phyloP scores from a whole-genome alignment of 2,888 invertebrate genomes.

The Lordiphosa andalusiaca region DNA sequence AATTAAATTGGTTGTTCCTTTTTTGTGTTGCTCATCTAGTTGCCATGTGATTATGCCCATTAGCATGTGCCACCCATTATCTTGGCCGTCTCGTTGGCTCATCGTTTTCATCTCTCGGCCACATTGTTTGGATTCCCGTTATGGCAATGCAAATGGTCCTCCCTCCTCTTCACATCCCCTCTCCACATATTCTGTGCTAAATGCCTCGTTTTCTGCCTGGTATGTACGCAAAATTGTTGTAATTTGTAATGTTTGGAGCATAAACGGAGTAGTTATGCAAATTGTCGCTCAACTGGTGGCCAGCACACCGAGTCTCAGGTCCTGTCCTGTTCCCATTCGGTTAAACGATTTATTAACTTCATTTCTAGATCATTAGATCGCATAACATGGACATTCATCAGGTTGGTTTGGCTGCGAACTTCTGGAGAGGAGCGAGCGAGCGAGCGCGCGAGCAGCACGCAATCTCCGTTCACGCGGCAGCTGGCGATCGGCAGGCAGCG shows the following conservation, averaged over 20 bases:
- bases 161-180: too few relatives aligned
- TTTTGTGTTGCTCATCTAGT: slow-evolving; percentile 18
- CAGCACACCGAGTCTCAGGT: slow-evolving; percentile 23
- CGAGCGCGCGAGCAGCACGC: slow-evolving; percentile 26
- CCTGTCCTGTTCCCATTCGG: slow-evolving; percentile 56
- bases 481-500: slow-evolving; percentile 46
- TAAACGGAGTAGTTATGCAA: slow-evolving; percentile 67
- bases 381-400: slow-evolving; percentile 79
- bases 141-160: slow-evolving; percentile 24
- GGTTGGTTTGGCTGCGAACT: slow-evolving; percentile 56
- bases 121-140: slow-evolving; percentile 24
- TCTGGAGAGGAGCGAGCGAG: slow-evolving; percentile 17
- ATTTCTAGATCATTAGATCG: slow-evolving; percentile 80
- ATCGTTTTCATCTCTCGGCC: slow-evolving; percentile 16
- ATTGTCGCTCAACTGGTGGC: slow-evolving; percentile 37
- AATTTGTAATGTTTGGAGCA: slow-evolving; percentile 65
- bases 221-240: slow-evolving; percentile 64
- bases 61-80: slow-evolving; percentile 32
- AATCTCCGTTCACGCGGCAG: slow-evolving; percentile 53
- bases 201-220: slow-evolving; percentile 42
- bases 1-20: background rate
- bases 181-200: slow-evolving; percentile 16
- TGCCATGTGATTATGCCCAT: slow-evolving; percentile 31
- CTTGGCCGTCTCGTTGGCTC: slow-evolving; percentile 35
- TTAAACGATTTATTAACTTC: slow-evolving; percentile 79